These are phyloP conservation scores for Ceramica pisi DNA, from an alignment of 2,888 invertebrate species.

Conservation along the genomic window DNA sequence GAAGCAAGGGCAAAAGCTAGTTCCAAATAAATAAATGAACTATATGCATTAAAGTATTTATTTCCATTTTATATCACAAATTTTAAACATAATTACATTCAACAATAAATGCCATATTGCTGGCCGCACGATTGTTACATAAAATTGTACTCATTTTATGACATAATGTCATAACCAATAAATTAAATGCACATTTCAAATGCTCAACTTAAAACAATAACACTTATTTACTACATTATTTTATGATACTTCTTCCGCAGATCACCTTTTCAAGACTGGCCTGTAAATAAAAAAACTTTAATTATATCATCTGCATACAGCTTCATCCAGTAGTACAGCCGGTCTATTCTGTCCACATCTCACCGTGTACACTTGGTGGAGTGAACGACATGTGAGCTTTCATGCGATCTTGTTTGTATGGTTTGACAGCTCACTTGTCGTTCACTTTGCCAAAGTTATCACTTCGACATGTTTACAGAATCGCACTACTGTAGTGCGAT, in stretches of 20 bases:
- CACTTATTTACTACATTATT: conserved; percentile 24
- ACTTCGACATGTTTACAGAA: too few relatives aligned
- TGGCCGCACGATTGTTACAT: conserved; percentile 26
- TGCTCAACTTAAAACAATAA: conserved; percentile 59
- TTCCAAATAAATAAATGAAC: background rate
- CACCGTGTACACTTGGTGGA: too few relatives aligned
- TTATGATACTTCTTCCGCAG: background rate
- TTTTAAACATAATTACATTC: conserved; percentile 60
- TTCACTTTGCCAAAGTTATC: too few relatives aligned
- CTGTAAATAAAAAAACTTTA: conserved; percentile 71
- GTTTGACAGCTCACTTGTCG: too few relatives aligned
- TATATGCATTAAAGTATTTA: conserved; percentile 23
- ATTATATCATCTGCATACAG: too few relatives aligned
- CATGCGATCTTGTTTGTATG: too few relatives aligned
- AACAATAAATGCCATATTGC: conserved; percentile 45
- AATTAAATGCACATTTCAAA: conserved; percentile 63
- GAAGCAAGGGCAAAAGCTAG: background rate
- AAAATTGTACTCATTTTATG: conserved; percentile 34
- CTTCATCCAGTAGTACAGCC: too few relatives aligned
- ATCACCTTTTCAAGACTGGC: conserved; percentile 77
- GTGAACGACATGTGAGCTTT: too few relatives aligned
- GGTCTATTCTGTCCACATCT: too few relatives aligned
- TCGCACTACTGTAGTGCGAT: too few relatives aligned
- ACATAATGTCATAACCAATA: conserved; percentile 40
- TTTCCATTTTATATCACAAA: conserved; percentile 49